Conservation (phyloP, 2,113 vertebrate species). For the Pantherophis guttatus region DNA sequence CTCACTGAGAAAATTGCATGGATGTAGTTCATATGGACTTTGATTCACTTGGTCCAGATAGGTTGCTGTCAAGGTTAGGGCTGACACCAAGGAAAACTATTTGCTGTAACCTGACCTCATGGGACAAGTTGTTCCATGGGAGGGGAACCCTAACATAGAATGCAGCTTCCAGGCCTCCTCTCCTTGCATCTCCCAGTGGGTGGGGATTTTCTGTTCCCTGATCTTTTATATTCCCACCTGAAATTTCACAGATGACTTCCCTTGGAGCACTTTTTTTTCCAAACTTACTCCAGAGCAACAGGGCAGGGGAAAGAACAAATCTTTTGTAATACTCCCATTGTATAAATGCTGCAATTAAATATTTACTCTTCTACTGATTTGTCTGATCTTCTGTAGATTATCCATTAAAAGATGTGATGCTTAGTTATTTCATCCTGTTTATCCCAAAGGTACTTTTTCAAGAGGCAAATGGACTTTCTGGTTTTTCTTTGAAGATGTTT, state of each 20-base stretch:
- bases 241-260: not conserved
- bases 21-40: not conserved
- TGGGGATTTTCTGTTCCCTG: not conserved
- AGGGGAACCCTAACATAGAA: not conserved
- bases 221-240: not conserved
- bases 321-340: not conserved
- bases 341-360: not conserved
- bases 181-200: not conserved
- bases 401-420: not conserved
- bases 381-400: not conserved
- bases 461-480: no score
- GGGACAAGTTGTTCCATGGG: not conserved
- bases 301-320: not conserved
- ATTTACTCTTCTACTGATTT: not conserved
- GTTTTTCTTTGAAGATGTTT: no score
- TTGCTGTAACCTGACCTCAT: not conserved
- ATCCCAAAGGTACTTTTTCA: no score
- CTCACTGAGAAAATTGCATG: not conserved
- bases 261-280: not conserved
- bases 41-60: not conserved
- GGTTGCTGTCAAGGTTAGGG: not conserved
- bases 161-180: not conserved
- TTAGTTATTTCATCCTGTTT: not conserved
- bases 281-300: not conserved
- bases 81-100: not conserved